phyloP scores from a whole-genome alignment of 2,113 vertebrate genomes.

The Scolopax mira region DNA sequence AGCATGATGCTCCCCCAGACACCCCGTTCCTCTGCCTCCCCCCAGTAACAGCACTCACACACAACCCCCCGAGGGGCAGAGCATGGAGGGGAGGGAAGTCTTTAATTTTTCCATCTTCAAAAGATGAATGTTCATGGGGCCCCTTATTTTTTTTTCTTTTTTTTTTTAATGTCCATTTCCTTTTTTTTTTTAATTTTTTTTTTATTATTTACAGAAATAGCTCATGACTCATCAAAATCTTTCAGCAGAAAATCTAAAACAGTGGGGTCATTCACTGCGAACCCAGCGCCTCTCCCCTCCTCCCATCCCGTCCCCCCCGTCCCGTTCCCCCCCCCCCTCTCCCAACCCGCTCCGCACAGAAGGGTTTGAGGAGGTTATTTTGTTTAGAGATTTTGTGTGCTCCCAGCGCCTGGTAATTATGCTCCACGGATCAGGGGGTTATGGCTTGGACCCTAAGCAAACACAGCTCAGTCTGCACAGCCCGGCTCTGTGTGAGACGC shows the following conservation, averaged over 20 bases:
- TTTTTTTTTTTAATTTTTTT: background rate
- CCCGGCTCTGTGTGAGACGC: background rate
- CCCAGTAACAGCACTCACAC: background rate
- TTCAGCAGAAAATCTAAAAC: conserved; percentile 21
- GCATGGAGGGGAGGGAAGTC: background rate
- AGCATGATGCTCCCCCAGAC: background rate
- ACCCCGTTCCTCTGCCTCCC: background rate
- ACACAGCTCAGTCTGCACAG: background rate
- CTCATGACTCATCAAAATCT: conserved; percentile 57
- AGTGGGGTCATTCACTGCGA: conserved; percentile 58
- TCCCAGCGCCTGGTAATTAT: background rate
- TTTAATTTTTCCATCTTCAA: background rate
- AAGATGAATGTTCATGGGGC: background rate
- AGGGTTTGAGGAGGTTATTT: background rate
- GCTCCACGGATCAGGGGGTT: background rate
- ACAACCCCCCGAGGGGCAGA: background rate
- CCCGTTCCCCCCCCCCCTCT: background rate
- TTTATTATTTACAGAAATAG: conserved; percentile 58
- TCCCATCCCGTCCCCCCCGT: background rate
- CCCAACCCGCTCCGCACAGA: background rate
- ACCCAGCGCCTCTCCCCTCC: background rate
- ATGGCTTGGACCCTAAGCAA: conserved; percentile 22
- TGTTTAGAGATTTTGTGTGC: background rate
- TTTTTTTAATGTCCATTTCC: background rate
- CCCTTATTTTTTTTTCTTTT: fast-evolving